Base-by-base conservation (phyloP, 2,113 vertebrate genomes). In the Tonatia bakeri region DNA sequence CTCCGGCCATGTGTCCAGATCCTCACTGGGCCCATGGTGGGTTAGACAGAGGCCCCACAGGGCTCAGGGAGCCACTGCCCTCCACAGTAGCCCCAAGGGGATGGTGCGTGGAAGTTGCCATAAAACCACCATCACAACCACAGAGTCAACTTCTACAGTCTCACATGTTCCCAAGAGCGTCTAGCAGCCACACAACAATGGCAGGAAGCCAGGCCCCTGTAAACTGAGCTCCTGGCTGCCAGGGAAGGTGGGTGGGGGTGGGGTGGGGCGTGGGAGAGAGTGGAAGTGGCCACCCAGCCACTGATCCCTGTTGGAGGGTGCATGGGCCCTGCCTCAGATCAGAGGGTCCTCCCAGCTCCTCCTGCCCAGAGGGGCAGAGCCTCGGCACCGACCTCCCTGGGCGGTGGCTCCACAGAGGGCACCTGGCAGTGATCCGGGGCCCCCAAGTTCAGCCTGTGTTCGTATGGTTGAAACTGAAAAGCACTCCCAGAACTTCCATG, bases 61-160 rank as follows among this genome's bases (percentile, higher is more conserved):
- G 11, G 15, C 20, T 36, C 4, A 0, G 77, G 16, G 52, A 26
- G 15, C 43, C 26, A 19, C 5, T 2, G 1, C 5, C 50, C 64
- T 24, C 75, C 3, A 1, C 15, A 4, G 45, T 4, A 52, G 7
- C 40, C 20, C 28, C 12, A 0, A 45, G 47, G 1, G 15, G 24
- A 4, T 1, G 5, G 16, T 6, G 38, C n/a, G 1, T 9, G 4
- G 10, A n/a, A 76, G 33, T 14, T 0, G 2, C 31, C 28, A 16
- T 5, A 17, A 59, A 12, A 8, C 50, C 61, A 12, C 61, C 61
- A 5, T 82, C 69, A 52, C 36, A 40, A 10, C 0, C 10, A 13
- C 65, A 28, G 65, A 36, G 7, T 7, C 13, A 14, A 24, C 15
- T 6, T 11, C 50, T 5, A 3, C 2, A 6, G 4, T 4, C 20